Percentiles rank a stretch among this genome's conserved stretches.
Evolutionary conservation across 2,888 invertebrate genomes (phyloP).

Genomic region (Cotesia congregata): DNA sequence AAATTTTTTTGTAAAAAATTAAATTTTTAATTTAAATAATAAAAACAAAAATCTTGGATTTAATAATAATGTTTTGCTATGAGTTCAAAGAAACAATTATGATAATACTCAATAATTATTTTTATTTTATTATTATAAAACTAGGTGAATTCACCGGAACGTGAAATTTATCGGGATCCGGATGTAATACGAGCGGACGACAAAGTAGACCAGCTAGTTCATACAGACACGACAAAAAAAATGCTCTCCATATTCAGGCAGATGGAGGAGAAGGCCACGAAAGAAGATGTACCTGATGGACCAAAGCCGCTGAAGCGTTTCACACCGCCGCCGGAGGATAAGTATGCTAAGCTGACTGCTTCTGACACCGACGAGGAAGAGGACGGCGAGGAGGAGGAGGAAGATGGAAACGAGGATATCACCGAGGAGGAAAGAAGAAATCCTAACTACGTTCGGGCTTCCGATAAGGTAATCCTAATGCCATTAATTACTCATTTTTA

Average conservation of each 20-base stretch:
- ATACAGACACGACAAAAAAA: conserved; percentile 80
- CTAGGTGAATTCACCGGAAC: conserved; percentile 79
- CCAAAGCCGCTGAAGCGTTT: conserved; percentile 90
- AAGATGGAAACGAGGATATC: conserved; percentile 71
- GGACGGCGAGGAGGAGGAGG: conserved; percentile 74
- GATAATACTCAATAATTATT: background rate
- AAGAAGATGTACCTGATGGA: conserved; percentile 74
- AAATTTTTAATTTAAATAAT: no score
- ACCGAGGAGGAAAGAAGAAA: conserved; percentile 65
- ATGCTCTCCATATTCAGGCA: conserved; percentile 92
- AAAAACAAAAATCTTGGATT: no score
- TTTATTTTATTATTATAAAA: conserved; percentile 34
- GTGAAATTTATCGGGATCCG: conserved; percentile 82
- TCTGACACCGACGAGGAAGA: conserved; percentile 70
- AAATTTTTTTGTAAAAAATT: no score
- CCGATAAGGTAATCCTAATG: conserved; percentile 67
- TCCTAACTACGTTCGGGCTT: conserved; percentile 70
- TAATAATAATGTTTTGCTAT: background rate
- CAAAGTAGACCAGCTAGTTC: conserved; percentile 70
- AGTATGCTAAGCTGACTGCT: conserved; percentile 71
- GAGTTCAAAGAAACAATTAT: conserved; percentile 2
- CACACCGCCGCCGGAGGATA: conserved; percentile 87
- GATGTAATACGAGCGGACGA: conserved; percentile 78
- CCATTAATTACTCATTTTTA: background rate
- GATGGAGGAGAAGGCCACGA: conserved; percentile 81